These are phyloP conservation scores for Melanostoma mellinum DNA, from an alignment of 2,888 invertebrate genomes.

Conservation along the genomic window DNA sequence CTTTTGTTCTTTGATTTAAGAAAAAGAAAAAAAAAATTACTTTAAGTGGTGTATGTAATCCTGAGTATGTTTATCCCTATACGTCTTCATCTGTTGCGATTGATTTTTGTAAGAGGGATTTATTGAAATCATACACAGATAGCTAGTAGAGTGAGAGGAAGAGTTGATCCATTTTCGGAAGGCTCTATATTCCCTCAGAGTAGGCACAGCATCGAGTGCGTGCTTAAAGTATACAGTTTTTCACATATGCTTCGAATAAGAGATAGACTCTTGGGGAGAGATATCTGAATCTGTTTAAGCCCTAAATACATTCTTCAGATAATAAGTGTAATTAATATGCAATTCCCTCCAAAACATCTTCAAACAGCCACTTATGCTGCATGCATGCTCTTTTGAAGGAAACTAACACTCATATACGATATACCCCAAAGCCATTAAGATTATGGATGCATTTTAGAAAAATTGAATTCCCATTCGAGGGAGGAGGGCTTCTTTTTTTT, in stretches of 20 bases:
- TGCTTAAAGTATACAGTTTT: conserved; percentile 3
- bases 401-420: conserved; percentile 21
- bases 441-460: conserved; percentile 50
- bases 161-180: neutral
- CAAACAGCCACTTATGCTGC: conserved; percentile 56
- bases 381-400: conserved; percentile 27
- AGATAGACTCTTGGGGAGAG: conserved; percentile 25
- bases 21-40: neutral
- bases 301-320: conserved; percentile 49
- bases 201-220: neutral
- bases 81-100: conserved; percentile 28
- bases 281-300: conserved; percentile 4
- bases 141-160: too few relatives aligned
- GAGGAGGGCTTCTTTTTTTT: conserved; percentile 17
- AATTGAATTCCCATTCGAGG: conserved; percentile 43
- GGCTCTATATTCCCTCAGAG: too few relatives aligned
- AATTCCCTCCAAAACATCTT: conserved; percentile 46
- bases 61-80: conserved; percentile 3
- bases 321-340: conserved; percentile 71
- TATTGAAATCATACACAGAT: conserved; percentile 21
- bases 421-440: conserved; percentile 45
- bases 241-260: conserved; percentile 44
- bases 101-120: conserved; percentile 39
- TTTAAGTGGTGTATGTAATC: neutral
- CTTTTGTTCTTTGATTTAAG: conserved; percentile 35